Base-by-base conservation (phyloP, 2,888 invertebrate species). In the Epirrhoe tristata region DNA sequence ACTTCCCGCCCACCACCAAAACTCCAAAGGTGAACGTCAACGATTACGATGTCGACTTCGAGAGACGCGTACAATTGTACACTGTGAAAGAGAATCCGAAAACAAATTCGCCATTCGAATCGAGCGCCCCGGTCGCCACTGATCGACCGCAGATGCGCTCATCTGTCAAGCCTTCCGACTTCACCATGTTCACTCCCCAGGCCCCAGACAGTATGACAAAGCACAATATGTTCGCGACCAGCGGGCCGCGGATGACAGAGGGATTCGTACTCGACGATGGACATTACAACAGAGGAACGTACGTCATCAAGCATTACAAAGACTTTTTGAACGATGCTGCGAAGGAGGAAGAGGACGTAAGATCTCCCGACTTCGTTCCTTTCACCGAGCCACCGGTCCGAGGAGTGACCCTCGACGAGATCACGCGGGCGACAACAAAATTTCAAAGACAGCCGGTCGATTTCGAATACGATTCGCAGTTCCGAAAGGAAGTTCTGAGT, bases 261-360 rank as follows among this genome's bases (percentile, higher is more conserved):
- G 58, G 58, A 32, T 80, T 75, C 32, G 67, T 68, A 6, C 39
- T 73, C 6, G 76, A 81, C 63, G 83, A 84, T 51, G 83, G 77
- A 31, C 77, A 74, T 64, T 82, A 79, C 71, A 83, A 88, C 75
- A 81, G 86, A 71, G 85, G 81, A 5, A 78, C 87, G 10, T 91
- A 87, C 74, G 81, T 88, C 54, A 87, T 91, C 66, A 89, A 87
- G 73, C 87, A 89, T 73, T 89, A 86, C 73, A 81, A 81, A 60
- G 91, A 91, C 69, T 85, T 90, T 65, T 74, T 90, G 31, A 80
- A 83, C 70, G 83, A 80, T 32, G 86, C 86, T 0, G 81, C 82
- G 1, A 87, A 83, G 64, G 80, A 76, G 51, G 85, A 86, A n/a
- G 84, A 84, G 58, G 87, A 86, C 3, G 81, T 77, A 43, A 76